Conservation (phyloP, 2,113 vertebrate genomes). For the Neotragus moschatus region DNA sequence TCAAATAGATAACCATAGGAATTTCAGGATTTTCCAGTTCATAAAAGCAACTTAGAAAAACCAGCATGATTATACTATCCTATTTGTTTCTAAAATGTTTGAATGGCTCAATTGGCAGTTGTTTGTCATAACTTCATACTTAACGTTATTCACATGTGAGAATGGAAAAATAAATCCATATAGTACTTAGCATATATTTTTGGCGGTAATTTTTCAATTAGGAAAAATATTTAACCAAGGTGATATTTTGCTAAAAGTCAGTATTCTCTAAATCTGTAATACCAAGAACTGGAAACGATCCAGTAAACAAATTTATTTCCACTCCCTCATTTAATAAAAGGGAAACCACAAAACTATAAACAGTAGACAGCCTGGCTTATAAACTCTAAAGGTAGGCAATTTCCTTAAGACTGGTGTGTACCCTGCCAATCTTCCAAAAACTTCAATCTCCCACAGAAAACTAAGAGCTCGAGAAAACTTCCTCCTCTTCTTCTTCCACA, state of each 20-base stretch:
- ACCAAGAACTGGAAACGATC: not conserved
- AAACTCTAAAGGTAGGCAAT: not conserved
- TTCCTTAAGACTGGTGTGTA: not conserved
- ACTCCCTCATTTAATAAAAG: not conserved
- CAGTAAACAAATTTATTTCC: not conserved
- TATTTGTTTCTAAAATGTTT: not conserved
- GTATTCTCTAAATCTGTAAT: not conserved
- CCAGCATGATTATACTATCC: not conserved
- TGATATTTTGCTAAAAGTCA: conserved; percentile 19
- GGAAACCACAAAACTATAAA: conserved; percentile 10
- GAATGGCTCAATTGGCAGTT: not conserved
- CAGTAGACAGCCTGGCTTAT: not conserved
- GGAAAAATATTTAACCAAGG: not conserved
- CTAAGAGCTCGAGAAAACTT: not conserved
- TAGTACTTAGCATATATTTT: not conserved
- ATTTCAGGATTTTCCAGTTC: conserved; percentile 37
- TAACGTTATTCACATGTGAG: not conserved
- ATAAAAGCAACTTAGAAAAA: not conserved
- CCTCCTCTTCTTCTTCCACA: not conserved
- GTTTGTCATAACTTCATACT: not conserved
- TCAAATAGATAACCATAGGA: not conserved
- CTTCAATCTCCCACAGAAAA: not conserved
- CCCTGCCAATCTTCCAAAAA: not conserved
- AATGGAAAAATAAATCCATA: not conserved
- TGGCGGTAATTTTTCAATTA: not conserved